Evolutionary conservation across 2,888 invertebrate genomes (phyloP).

Genomic region (Hydrotaea cyrtoneurina): DNA sequence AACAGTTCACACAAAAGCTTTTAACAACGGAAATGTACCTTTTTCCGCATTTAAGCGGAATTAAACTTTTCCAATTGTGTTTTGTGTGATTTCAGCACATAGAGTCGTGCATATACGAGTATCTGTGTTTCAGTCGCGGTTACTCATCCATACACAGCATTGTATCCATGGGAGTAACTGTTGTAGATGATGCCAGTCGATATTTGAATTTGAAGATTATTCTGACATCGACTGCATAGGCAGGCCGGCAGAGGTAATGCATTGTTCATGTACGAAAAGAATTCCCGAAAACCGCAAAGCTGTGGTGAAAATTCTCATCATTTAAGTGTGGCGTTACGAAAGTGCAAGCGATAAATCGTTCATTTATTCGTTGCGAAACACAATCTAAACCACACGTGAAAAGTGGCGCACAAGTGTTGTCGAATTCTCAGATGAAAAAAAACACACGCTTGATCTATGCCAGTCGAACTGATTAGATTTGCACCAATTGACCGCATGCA

Average conservation of each 20-base stretch:
- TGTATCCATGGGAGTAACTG: not conserved
- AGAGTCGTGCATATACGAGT: not conserved
- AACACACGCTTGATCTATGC: too few species aligned
- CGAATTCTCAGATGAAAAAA: not conserved
- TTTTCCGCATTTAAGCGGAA: slow-evolving; percentile 54
- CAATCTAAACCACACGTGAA: slow-evolving; percentile 56
- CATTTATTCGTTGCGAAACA: slow-evolving; percentile 44
- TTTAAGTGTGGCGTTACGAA: slow-evolving; percentile 50
- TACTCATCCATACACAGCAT: too few species aligned
- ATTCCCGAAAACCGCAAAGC: slow-evolving; percentile 56
- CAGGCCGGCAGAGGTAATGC: not conserved
- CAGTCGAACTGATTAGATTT: too few species aligned
- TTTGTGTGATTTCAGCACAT: not conserved
- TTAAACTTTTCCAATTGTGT: slow-evolving; percentile 50
- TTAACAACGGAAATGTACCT: slow-evolving; percentile 63
- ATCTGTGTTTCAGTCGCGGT: too few species aligned
- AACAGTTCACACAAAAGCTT: slow-evolving; percentile 54
- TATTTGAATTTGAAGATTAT: slow-evolving; percentile 53
- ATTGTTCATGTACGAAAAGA: not conserved
- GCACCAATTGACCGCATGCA: too few species aligned
- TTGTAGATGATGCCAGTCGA: slow-evolving; percentile 22
- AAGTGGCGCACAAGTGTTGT: slow-evolving; percentile 45
- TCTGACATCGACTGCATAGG: slow-evolving; percentile 41
- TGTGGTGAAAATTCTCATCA: slow-evolving; percentile 60
- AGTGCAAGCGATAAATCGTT: slow-evolving; percentile 55